These are phyloP conservation scores for Hydroisotoma schaefferi DNA, from an alignment of 2,888 invertebrate species.

Conservation along the genomic window DNA sequence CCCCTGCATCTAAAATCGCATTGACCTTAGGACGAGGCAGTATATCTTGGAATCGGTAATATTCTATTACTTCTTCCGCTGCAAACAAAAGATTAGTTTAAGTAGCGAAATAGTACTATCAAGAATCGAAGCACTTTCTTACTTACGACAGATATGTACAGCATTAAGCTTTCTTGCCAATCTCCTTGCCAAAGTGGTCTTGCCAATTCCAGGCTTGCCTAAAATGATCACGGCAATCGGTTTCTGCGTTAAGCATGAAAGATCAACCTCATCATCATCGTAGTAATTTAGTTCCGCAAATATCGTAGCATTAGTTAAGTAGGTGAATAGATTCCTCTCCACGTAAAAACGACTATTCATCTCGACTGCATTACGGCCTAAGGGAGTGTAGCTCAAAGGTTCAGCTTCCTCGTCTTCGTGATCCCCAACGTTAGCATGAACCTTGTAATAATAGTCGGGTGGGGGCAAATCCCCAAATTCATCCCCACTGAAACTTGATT, in stretches of 20 bases:
- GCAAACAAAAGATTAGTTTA: not conserved
- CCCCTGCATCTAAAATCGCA: constrained; percentile 29
- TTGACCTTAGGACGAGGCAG: constrained; percentile 17
- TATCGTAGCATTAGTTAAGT: constrained; percentile 9
- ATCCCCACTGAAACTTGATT: not conserved
- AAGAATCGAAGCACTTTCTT: not conserved
- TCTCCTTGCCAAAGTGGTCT: constrained; percentile 33
- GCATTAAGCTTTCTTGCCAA: constrained; percentile 38
- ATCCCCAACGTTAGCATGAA: not conserved
- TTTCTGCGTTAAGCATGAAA: constrained; percentile 22
- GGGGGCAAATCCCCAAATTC: constrained; percentile 9
- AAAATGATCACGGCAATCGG: constrained; percentile 32
- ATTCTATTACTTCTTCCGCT: constrained; percentile 35
- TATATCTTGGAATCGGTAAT: constrained; percentile 22
- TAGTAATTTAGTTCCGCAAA: constrained; percentile 24
- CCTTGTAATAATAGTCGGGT: constrained; percentile 1
- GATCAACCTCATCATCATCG: constrained; percentile 30
- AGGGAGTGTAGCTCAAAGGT: not conserved
- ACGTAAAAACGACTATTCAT: constrained; percentile 14
- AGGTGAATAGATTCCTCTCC: constrained; percentile 24
- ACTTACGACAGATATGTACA: constrained; percentile 36
- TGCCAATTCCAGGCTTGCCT: constrained; percentile 44
- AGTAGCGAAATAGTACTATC: too few relatives aligned
- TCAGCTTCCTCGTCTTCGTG: constrained; percentile 1
- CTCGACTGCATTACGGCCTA: constrained; percentile 11